Evolutionary conservation across 1,140 invertebrate genomes (phyloP), one percentile per base, ranked within the genome.

Genomic region (Frieseomelitta varia): DNA sequence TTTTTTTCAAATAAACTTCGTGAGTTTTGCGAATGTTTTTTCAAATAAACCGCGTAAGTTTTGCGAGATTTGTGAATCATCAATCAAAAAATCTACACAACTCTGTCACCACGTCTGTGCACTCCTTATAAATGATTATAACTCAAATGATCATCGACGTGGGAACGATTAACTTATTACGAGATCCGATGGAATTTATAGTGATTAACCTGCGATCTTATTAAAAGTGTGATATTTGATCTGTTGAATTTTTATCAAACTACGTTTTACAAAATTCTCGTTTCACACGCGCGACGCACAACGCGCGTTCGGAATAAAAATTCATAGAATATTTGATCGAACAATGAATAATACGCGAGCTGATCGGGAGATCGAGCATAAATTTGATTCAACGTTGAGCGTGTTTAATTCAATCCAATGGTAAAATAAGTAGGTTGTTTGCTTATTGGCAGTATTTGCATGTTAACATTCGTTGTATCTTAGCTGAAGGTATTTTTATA

Each of bases 251-350:
- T 72, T 47, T 34, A 4, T 47, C 6, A 10, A 47, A 51, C 39
- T 17, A 47, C 39, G 6, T 47, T 72, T 27, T n/a, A 34, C 47
- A 4, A 72, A 72, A 47, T 47, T 14, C 17, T n/a, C 39, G 3
- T 27, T 51, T 47, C 14, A 8, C 6, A 71, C 6, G 17, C 14
- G 14, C 39, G 34, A n/a, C 19, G 14, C 11, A 14, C 21, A 4
- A 34, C 3, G 4, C 15, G 21, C 10, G 4, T 6, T 39, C 12
- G 14, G 47, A 39, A 39, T 39, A 39, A 47, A 71, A 71, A 71
- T 71, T 47, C 34, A 71, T 71, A 47, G 68, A 71, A 71, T 71
- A 71, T n/a, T n/a, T 21, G n/a, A 47, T 27, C 15, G 68, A 24
- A 71, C 30, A 6, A n/a, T 24, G 68, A 39, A 39, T 39, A 39